Evolutionary conservation across 2,888 invertebrate species (phyloP).

Genomic region (Spodoptera littoralis): DNA sequence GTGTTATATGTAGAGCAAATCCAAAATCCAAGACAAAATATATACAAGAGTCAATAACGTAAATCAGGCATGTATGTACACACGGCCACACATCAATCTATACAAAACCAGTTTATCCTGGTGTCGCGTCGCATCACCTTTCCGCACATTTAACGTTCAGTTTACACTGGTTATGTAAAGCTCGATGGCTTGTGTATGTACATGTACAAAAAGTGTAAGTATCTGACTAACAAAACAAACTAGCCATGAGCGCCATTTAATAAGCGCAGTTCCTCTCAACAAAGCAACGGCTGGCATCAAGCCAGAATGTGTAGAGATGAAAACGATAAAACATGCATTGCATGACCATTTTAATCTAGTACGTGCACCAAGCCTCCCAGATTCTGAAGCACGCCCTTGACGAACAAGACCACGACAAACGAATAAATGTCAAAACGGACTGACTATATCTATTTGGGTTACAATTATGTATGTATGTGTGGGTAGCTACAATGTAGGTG

Average conservation of each 20-base stretch:
- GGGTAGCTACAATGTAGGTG: conserved; percentile 62
- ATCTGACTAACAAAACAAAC: conserved; percentile 7
- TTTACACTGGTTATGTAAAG: too few species aligned
- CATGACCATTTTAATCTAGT: conserved; percentile 33
- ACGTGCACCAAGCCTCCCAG: conserved; percentile 14
- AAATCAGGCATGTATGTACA: too few species aligned
- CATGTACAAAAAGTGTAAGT: neutral
- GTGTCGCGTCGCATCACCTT: too few species aligned
- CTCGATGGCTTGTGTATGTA: neutral
- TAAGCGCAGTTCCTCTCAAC: conserved; percentile 26
- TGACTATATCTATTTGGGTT: conserved; percentile 59
- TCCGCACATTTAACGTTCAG: too few species aligned
- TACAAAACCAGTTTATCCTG: too few species aligned
- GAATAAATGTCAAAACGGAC: conserved; percentile 44
- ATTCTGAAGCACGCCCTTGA: conserved; percentile 44
- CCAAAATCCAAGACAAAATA: too few species aligned
- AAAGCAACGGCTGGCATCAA: conserved; percentile 22
- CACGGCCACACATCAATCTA: too few species aligned
- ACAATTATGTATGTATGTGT: conserved; percentile 57
- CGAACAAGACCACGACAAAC: conserved; percentile 22
- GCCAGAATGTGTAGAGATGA: conserved; percentile 26
- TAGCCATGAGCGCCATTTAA: conserved; percentile 16
- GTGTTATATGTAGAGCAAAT: too few species aligned
- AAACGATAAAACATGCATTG: conserved; percentile 28
- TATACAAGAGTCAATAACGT: too few species aligned